Conservation (phyloP, 2,113 vertebrate species). For the Paraplagusia blochii region DNA sequence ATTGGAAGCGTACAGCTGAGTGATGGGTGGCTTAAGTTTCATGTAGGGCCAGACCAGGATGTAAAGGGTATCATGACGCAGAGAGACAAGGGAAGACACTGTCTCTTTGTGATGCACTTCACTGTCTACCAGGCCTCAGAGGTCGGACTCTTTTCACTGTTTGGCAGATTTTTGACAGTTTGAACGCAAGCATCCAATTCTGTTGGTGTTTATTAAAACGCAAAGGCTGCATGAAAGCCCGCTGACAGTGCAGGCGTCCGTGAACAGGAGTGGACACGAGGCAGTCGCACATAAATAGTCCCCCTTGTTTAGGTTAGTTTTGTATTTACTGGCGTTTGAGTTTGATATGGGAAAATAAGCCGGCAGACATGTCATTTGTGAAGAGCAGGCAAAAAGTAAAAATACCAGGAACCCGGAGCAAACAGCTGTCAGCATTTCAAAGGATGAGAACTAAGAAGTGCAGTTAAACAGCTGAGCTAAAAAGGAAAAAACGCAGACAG, state of each 20-base stretch:
- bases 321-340: constrained; percentile 12
- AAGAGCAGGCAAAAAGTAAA: neutral
- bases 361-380: neutral
- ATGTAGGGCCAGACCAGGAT: constrained; percentile 31
- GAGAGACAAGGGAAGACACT: constrained; percentile 58
- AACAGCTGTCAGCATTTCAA: neutral
- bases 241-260: constrained; percentile 68
- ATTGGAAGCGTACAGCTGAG: constrained; percentile 48
- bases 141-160: constrained; percentile 58
- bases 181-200: constrained; percentile 59
- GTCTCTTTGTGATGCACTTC: constrained; percentile 62
- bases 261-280: constrained; percentile 37
- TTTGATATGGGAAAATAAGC: neutral
- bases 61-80: constrained; percentile 33
- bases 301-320: constrained; percentile 3
- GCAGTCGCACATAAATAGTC: constrained; percentile 15
- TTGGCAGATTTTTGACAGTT: constrained; percentile 69
- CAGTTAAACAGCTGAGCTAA: constrained; percentile 6
- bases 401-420: neutral
- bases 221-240: constrained; percentile 46
- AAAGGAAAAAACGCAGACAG: too few relatives aligned
- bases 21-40: constrained; percentile 15
- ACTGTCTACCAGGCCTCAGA: constrained; percentile 43
- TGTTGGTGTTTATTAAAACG: constrained; percentile 74
- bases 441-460: constrained; percentile 8